These are phyloP conservation scores for Rattus rattus DNA, from an alignment of 2,113 vertebrate species.

Conservation along the genomic window DNA sequence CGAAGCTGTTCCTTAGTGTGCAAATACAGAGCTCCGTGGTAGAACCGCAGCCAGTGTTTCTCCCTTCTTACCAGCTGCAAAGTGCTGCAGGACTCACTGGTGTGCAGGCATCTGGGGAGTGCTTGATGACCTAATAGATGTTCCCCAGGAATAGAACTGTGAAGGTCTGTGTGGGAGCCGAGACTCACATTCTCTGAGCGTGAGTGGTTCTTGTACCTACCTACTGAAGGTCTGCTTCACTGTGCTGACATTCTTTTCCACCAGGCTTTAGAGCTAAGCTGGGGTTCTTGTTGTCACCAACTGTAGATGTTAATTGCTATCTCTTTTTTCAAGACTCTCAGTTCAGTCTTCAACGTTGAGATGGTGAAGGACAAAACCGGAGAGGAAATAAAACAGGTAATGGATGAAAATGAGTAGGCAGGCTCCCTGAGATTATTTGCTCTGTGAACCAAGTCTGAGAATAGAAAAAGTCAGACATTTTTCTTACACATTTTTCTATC, in stretches of 20 bases:
- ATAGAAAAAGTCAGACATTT: constrained; percentile 22
- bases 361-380: constrained; percentile 93
- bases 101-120: constrained; percentile 8
- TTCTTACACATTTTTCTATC: constrained; percentile 54
- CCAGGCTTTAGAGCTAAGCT: constrained; percentile 39
- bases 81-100: neutral
- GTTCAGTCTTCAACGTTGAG: constrained; percentile 94
- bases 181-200: neutral
- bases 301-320: constrained; percentile 44
- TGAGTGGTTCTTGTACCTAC: neutral
- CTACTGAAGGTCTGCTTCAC: neutral
- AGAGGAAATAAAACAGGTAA: constrained; percentile 94
- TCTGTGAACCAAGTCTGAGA: constrained; percentile 59
- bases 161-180: neutral
- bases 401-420: constrained; percentile 60
- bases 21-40: constrained; percentile 41
- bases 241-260: neutral
- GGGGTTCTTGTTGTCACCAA: neutral
- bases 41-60: neutral
- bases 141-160: neutral
- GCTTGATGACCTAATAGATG: neutral
- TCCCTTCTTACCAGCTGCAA: constrained; percentile 23
- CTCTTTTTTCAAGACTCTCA: constrained; percentile 90
- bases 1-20: constrained; percentile 49
- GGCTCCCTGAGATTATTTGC: constrained; percentile 42